Percentiles rank a stretch among this genome's conserved stretches.
These are phyloP conservation scores for Oceanodroma tethys DNA, from an alignment of 2,113 vertebrate genomes.

Conservation along the genomic window DNA sequence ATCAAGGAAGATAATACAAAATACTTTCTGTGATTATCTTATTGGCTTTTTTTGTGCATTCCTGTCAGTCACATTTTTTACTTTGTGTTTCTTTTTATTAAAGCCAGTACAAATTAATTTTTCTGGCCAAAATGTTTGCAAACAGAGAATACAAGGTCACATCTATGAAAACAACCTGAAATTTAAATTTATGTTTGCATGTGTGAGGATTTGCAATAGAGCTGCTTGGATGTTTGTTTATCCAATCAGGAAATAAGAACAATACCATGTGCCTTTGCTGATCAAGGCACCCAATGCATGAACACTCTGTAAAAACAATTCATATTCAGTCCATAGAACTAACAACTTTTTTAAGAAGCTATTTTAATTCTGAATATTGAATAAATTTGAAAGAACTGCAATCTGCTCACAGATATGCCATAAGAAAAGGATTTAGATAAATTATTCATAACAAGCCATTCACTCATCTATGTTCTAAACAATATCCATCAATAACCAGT, in stretches of 20 bases:
- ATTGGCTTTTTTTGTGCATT: background rate
- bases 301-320: background rate
- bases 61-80: background rate
- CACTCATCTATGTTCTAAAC: background rate
- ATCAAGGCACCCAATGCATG: background rate
- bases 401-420: background rate
- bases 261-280: background rate
- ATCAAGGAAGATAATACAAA: background rate
- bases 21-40: background rate
- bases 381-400: background rate
- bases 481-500: background rate
- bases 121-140: background rate
- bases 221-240: background rate
- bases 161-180: background rate
- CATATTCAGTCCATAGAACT: background rate
- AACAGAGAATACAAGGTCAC: background rate
- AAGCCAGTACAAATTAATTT: background rate
- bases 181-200: background rate
- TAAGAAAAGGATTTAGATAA: background rate
- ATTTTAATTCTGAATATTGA: conserved; percentile 7
- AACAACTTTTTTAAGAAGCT: background rate
- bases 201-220: background rate
- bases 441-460: conserved; percentile 4
- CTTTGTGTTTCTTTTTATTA: background rate
- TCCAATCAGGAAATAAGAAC: background rate